Evolutionary conservation across 1,140 invertebrate species (phyloP).

Genomic region (Apis florea): DNA sequence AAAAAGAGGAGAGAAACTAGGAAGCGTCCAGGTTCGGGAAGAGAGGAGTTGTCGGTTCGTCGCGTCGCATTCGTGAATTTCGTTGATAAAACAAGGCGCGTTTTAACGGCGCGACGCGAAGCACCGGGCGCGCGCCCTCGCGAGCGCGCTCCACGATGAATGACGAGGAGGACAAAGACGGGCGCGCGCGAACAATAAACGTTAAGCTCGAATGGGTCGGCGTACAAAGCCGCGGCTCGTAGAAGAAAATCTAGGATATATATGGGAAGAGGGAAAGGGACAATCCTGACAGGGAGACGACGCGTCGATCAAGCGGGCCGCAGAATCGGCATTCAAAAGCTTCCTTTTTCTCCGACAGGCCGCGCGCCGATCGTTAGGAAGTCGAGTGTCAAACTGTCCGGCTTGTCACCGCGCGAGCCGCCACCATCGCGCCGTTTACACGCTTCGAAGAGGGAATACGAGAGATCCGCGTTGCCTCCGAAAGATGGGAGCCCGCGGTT

Average conservation of each 20-base stretch:
- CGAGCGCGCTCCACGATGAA: slow-evolving; percentile 7
- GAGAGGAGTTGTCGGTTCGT: neutral
- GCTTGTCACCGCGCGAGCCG: slow-evolving; percentile 45
- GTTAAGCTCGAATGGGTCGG: slow-evolving; percentile 56
- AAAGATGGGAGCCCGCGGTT: slow-evolving; percentile 46
- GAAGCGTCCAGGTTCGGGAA: neutral
- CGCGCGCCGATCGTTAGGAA: slow-evolving; percentile 60
- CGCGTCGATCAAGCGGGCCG: slow-evolving; percentile 58
- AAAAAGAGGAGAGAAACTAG: neutral
- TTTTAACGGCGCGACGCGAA: slow-evolving; percentile 18
- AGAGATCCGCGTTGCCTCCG: slow-evolving; percentile 53
- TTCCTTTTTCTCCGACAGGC: slow-evolving; percentile 54
- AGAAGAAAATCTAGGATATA: slow-evolving; percentile 47
- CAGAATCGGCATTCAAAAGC: slow-evolving; percentile 51
- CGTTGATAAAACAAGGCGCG: slow-evolving; percentile 47
- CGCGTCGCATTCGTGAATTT: slow-evolving; percentile 15
- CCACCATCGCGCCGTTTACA: slow-evolving; percentile 51
- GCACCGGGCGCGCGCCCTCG: neutral
- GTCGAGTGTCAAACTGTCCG: slow-evolving; percentile 62
- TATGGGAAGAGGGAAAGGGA: slow-evolving; percentile 37
- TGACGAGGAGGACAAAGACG: slow-evolving; percentile 52
- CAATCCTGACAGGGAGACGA: slow-evolving; percentile 45
- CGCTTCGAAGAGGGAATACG: slow-evolving; percentile 39
- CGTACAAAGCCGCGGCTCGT: slow-evolving; percentile 35
- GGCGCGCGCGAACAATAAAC: slow-evolving; percentile 54